phyloP scores from a whole-genome alignment of 2,888 invertebrate genomes.

The Perizoma flavofasciatum region DNA sequence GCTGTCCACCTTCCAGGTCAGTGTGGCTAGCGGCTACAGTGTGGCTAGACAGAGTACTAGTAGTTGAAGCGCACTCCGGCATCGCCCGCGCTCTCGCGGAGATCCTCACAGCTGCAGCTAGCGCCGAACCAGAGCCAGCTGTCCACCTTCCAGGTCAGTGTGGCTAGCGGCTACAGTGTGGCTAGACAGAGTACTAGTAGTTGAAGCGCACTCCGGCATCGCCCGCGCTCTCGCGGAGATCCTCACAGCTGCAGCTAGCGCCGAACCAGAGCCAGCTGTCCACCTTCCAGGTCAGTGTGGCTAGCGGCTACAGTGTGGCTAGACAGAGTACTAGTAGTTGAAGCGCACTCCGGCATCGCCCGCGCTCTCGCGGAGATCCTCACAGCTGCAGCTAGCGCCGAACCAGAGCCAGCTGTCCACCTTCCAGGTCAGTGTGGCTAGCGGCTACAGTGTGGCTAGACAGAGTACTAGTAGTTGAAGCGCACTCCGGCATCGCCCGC shows the following conservation, averaged over 20 bases:
- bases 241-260: conserved; percentile 61
- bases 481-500: conserved; percentile 95
- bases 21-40: not conserved
- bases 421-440: conserved; percentile 21
- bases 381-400: conserved; percentile 61
- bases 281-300: conserved; percentile 24
- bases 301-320: not conserved
- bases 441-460: not conserved
- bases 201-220: conserved; percentile 94
- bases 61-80: conserved; percentile 94
- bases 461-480: no score
- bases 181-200: no score
- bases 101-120: conserved; percentile 69
- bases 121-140: conserved; percentile 50
- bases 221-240: conserved; percentile 88
- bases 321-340: no score
- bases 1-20: conserved; percentile 38
- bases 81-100: conserved; percentile 89
- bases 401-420: conserved; percentile 49
- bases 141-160: conserved; percentile 33
- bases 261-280: conserved; percentile 51
- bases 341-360: conserved; percentile 95
- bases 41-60: no score
- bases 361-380: conserved; percentile 85
- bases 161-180: not conserved